phyloP scores from a whole-genome alignment of 2,113 vertebrate species.

The Micromys minutus region DNA sequence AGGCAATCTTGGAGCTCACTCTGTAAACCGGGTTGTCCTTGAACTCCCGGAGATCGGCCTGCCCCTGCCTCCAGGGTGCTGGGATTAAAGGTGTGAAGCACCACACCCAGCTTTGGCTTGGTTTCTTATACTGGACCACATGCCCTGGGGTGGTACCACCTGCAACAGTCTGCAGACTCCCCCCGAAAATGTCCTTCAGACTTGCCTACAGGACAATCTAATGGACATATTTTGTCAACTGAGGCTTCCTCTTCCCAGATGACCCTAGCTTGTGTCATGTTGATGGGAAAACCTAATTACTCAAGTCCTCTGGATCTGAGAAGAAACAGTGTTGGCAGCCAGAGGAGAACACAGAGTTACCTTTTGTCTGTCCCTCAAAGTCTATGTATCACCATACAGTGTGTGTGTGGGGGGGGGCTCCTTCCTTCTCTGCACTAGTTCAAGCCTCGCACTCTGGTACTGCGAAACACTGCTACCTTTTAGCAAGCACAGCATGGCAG shows the following conservation, averaged over 20 bases:
- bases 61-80: not conserved
- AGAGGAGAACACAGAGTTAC: not conserved
- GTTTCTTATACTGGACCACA: not conserved
- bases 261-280: not conserved
- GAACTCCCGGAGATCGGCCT: not conserved
- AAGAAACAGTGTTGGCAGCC: not conserved
- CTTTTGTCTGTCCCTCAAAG: accelerated
- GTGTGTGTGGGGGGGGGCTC: not conserved
- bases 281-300: not conserved
- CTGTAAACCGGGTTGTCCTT: not conserved
- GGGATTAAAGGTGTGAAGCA: not conserved
- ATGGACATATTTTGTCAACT: not conserved
- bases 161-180: not conserved
- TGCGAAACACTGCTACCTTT: not conserved
- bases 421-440: not conserved
- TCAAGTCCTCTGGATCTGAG: not conserved
- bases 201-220: no score
- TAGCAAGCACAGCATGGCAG: not conserved
- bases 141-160: not conserved
- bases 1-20: not conserved
- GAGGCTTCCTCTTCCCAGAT: not conserved
- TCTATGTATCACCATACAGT: not conserved
- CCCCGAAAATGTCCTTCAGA: not conserved
- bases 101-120: not conserved
- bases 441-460: not conserved